Conservation (phyloP, 2,888 invertebrate species). For the Antheraea yamamai region DNA sequence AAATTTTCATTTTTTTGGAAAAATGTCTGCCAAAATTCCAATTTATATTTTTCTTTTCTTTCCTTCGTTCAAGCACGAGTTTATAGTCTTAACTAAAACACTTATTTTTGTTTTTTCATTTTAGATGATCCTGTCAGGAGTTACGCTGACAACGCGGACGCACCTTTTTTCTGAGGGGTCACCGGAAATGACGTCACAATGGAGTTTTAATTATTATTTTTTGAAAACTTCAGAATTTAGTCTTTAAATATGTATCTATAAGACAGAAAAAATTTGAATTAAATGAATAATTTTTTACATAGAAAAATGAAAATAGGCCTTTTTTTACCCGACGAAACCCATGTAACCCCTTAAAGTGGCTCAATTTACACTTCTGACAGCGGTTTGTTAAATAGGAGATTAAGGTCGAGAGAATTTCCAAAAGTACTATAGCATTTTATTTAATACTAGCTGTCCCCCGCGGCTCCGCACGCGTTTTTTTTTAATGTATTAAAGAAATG, state of each 20-base stretch:
- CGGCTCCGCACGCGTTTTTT: too few relatives aligned
- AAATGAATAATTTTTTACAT: too few relatives aligned
- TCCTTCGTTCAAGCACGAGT: not conserved
- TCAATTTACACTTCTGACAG: too few relatives aligned
- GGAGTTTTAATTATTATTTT: not conserved
- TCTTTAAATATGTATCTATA: conserved; percentile 1
- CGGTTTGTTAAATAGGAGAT: too few relatives aligned
- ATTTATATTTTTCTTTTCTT: not conserved
- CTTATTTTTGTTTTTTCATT: not conserved
- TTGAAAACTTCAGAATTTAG: not conserved
- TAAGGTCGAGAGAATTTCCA: too few relatives aligned
- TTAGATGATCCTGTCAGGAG: not conserved
- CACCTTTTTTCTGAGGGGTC: not conserved
- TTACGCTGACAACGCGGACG: not conserved
- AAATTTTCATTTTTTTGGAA: not conserved
- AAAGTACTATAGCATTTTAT: too few relatives aligned
- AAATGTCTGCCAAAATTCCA: not conserved
- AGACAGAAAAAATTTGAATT: not conserved
- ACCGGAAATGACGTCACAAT: not conserved
- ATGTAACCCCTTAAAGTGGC: too few relatives aligned
- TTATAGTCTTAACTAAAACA: not conserved
- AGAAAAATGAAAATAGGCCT: too few relatives aligned
- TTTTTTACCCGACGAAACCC: too few relatives aligned
- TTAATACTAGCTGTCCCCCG: too few relatives aligned
- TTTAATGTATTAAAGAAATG: too few relatives aligned